Conservation (phyloP, 2,797 vertebrate species). For the Myiothlypis coronata region DNA sequence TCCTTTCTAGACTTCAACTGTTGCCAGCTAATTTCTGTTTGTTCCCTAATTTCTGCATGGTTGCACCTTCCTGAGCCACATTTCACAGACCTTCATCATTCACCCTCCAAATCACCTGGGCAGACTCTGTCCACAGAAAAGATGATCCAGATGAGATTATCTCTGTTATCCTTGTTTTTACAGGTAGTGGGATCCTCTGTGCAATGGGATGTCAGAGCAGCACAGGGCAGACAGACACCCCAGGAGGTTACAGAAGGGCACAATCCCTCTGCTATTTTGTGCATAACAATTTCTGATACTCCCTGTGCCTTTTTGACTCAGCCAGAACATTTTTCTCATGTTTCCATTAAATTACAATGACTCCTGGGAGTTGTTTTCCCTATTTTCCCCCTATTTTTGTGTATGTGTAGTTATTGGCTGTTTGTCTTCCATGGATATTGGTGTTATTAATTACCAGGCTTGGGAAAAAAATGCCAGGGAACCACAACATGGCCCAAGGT, state of each 20-base stretch:
- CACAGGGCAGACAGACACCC: not conserved
- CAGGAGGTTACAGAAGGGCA: not conserved
- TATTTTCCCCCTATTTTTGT: not conserved
- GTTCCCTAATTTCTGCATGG: not conserved
- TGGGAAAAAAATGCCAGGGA: not conserved
- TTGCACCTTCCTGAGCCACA: not conserved
- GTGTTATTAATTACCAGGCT: not conserved
- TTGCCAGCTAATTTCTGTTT: not conserved
- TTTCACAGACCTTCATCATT: not conserved
- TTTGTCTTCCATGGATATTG: not conserved
- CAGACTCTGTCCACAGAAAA: not conserved
- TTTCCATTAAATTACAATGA: not conserved
- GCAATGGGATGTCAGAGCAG: not conserved
- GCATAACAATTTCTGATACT: not conserved
- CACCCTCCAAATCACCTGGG: not conserved
- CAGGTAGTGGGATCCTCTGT: not conserved
- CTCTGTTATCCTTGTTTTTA: not conserved
- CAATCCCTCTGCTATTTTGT: not conserved
- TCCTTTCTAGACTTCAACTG: not conserved
- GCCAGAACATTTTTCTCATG: not conserved
- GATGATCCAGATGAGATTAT: not conserved
- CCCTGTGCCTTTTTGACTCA: not conserved
- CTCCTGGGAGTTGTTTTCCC: fast-evolving
- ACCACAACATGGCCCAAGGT: not conserved
- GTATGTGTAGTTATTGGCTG: not conserved